phyloP scores from a whole-genome alignment of 2,797 vertebrate genomes.

The Myotis myotis region DNA sequence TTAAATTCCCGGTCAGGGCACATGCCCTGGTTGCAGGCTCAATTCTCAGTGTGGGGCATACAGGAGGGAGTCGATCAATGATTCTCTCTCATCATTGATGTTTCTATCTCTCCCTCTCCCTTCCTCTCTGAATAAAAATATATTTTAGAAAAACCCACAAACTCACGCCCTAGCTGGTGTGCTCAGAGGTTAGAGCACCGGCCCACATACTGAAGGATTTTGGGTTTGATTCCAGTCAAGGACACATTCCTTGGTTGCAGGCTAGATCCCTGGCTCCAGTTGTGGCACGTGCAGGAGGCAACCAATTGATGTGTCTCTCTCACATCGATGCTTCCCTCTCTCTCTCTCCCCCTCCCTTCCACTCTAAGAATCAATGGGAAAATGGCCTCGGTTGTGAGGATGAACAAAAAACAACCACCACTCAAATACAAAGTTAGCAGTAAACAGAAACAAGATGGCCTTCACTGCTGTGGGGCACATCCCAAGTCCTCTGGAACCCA shows the following conservation, averaged over 20 bases:
- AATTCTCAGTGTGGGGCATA: no score
- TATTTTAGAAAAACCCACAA: no score
- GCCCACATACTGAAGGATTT: not conserved
- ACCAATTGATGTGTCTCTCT: not conserved
- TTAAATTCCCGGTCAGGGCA: no score
- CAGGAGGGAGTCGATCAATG: no score
- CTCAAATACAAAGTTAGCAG: not conserved
- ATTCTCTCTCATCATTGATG: no score
- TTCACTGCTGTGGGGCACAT: not conserved
- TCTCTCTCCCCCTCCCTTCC: not conserved
- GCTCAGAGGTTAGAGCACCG: not conserved
- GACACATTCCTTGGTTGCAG: not conserved
- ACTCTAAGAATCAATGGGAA: not conserved
- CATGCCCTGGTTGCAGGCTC: no score
- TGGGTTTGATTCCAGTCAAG: not conserved
- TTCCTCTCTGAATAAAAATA: no score
- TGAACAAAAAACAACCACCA: not conserved
- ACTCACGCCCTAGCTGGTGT: not conserved
- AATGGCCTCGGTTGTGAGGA: not conserved
- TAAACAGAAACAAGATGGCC: not conserved
- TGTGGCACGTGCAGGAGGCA: not conserved
- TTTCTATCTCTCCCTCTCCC: no score
- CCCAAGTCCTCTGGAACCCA: not conserved
- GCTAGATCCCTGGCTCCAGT: not conserved
- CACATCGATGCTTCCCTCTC: not conserved